Base-by-base conservation (phyloP, 2,888 invertebrate genomes). In the Tanytarsus gracilentus region DNA sequence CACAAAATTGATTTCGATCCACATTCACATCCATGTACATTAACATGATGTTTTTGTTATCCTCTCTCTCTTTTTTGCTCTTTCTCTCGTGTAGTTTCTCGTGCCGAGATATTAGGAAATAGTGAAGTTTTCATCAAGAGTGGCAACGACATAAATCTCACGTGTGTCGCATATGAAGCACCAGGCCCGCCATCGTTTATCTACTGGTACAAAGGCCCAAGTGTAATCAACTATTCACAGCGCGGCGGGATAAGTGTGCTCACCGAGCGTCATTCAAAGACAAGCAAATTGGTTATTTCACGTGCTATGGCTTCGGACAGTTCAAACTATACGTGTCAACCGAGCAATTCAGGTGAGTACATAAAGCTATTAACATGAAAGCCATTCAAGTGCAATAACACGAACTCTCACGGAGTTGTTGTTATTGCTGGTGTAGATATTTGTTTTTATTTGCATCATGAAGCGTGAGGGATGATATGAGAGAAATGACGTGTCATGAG, bases 101-200 rank as follows among this genome's bases (percentile, higher is more conserved):
- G 87, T 74, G 91, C 92, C 66, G 87, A 88, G 78, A 92, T 92
- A 70, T 78, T 87, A 70, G 87, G 89, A 48, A 89, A 88, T 69
- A 81, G 86, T 29, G 91, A 91, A 76, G 77, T 90, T 71, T 88
- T 86, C 77, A 88, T 92, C 72, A 85, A 88, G 72, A 88, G 88
- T 69, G 91, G 91, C 67, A 90, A 88, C 70, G 90, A 91, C 79
- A 90, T 92, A 76, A 92, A 91, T 79, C 81, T 92, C 74, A 92
- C 90, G 68, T 91, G 91, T 76, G 81, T 88, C 69, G 88, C 88
- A 63, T 81, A 86, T 68, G 82, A 90, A 76, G 79, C 84, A 65
- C 79, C 79, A 44, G 75, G 78, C 44, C 78, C 79, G 23, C 82
- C 83, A 62, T 80, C 82, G 63, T 88, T 86, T 66, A 86, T 90